These are phyloP conservation scores for Poliocrania exsul DNA, from an alignment of 2,797 vertebrate species.

Conservation along the genomic window DNA sequence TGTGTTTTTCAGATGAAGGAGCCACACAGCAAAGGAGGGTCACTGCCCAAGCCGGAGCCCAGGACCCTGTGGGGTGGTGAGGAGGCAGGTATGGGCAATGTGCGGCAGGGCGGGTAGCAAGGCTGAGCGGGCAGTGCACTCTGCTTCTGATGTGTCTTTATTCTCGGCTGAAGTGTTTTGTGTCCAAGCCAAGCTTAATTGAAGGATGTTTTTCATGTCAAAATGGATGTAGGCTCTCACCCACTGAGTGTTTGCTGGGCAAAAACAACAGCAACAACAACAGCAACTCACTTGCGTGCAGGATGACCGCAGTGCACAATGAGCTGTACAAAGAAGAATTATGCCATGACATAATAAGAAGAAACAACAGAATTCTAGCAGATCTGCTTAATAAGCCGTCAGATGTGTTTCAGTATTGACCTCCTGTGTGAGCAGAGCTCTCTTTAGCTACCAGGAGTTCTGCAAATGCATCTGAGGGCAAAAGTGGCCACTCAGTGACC, in stretches of 20 bases:
- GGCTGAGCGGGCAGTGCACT: rapidly evolving
- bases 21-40: conserved; percentile 60
- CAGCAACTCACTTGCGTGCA: neutral
- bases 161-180: neutral
- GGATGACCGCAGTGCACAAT: neutral
- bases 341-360: neutral
- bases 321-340: neutral
- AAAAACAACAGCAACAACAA: neutral
- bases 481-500: neutral
- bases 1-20: conserved; percentile 79
- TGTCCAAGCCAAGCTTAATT: neutral
- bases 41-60: conserved; percentile 63
- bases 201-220: neutral
- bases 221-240: neutral
- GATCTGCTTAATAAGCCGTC: neutral
- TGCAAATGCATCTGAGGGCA: neutral
- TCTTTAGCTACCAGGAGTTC: neutral
- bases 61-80: conserved; percentile 74
- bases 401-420: neutral
- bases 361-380: neutral
- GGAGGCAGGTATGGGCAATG: conserved; percentile 70
- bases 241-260: neutral
- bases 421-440: neutral
- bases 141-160: neutral
- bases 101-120: rapidly evolving